Base-by-base conservation (phyloP, 2,888 invertebrate species). In the Ethmia dodecea region DNA sequence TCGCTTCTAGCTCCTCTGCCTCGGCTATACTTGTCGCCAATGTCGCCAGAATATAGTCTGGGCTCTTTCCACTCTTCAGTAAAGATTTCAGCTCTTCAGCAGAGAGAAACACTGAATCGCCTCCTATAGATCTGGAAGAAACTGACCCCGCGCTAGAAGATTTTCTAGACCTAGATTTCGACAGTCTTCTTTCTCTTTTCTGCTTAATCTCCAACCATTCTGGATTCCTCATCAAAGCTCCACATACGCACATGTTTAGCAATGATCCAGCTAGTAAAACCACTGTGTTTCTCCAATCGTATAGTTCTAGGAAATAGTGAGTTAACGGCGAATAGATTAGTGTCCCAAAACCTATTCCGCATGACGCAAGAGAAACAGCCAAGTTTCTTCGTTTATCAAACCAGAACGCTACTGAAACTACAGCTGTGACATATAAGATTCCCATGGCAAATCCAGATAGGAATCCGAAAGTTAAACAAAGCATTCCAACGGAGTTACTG, bases 401-500 rank as follows among this genome's bases (percentile, higher is more conserved):
- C 92, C 96, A 97, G 66, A 94, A 96, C 0, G 96, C 95, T 26
- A 97, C 94, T 26, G 94, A 93, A 0, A 96, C 96, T 2, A 96
- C 95, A 4, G 95, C 94, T 1, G 96, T 94, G 12, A 96, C 95
- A 65, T 95, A 96, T 51, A 94, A 90, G 38, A 94, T 80, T 9
- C 95, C 94, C 71, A 96, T 86, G 0, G 95, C 95, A 35, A 95
- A 66, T 0, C 96, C 96, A 28, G 94, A 92, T 28, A 95, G 83
- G 3, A 95, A 88, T 3, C 96, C 96, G 59, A 95, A 94, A 0
- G 95, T 95, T 44, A 96, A 60, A 72, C 92, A 94, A 55, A 95
- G 87, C 74, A 92, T 86, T 65, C 89, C 92, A 24, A 96, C 89
- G 12, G 92, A 92, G 47, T 91, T 89, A 51, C 90, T 89, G 30